Base-by-base conservation (phyloP, 2,113 vertebrate genomes). In the Oryzias javanicus region DNA sequence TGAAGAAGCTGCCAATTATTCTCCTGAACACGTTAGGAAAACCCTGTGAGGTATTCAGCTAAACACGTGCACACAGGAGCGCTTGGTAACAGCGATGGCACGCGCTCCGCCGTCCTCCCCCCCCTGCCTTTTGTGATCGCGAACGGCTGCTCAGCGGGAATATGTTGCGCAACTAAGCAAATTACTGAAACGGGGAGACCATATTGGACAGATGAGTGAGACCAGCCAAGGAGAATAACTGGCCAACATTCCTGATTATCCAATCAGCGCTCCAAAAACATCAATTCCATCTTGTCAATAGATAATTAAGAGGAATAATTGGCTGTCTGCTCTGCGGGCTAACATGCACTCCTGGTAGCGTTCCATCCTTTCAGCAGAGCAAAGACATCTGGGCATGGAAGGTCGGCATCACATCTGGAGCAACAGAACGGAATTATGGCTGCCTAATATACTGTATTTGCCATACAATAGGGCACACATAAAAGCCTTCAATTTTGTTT, bases 281-380 rank as follows among this genome's bases (percentile, higher is more conserved):
- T 90, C 89, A 87, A 85, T 90, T 89, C 78, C 71, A 84, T 75
- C 85, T 83, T 66, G 83, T 91, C 88, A 86, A 89, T 90, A 90
- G 83, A 89, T 90, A 87, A 91, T 91, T 89, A 89, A 89, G 84
- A 86, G 75, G 86, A 78, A 81, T 91, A 89, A 90, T 89, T 89
- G 83, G 76, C 84, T 81, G 74, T 68, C 72, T 78, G 64, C 54
- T 60, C 77, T 74, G 64, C 68, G 72, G 67, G 85, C 77, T 77
- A 79, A 84, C 82, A 47, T 55, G 82, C 53, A 41, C 50, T 60
- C 70, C 69, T 82, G 82, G 81, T 75, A 70, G 61, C 56, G 65
- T 74, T 80, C 78, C 81, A 81, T 82, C 56, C 75, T 72, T 84
- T 76, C 55, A 53, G 81, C 68, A 80, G 74, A 54, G 48, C 46